These are phyloP conservation scores for Mythimna impura DNA, from an alignment of 2,888 invertebrate genomes.

Conservation along the genomic window DNA sequence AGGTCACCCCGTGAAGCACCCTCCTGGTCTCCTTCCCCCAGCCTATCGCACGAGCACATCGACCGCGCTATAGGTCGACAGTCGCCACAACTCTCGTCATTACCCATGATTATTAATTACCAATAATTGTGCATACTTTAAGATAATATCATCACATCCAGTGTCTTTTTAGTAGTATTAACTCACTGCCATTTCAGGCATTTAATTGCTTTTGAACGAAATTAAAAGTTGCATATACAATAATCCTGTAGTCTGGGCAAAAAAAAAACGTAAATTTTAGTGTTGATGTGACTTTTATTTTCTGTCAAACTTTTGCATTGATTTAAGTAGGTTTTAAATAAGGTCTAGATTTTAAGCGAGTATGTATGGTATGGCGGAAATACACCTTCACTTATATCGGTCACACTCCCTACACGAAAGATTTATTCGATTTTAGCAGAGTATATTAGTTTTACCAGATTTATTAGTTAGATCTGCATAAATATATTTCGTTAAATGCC, in stretches of 20 bases:
- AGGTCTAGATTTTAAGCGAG: background rate
- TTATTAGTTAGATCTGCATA: constrained; percentile 12
- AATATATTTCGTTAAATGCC: constrained; percentile 20
- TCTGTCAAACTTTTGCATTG: constrained; percentile 23
- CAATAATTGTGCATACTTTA: constrained; percentile 54
- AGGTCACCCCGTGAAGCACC: too few species aligned
- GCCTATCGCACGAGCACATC: background rate
- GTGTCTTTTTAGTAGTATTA: constrained; percentile 20
- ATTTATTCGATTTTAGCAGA: constrained; percentile 31
- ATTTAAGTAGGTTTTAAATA: background rate
- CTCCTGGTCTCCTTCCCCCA: background rate
- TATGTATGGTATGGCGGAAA: constrained; percentile 39
- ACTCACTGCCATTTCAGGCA: constrained; percentile 59
- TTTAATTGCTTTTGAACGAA: constrained; percentile 52
- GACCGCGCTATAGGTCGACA: constrained; percentile 45
- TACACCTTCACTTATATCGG: constrained; percentile 26
- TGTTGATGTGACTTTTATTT: constrained; percentile 42
- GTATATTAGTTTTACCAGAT: constrained; percentile 31
- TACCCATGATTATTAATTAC: constrained; percentile 52
- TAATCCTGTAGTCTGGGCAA: constrained; percentile 7
- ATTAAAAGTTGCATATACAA: constrained; percentile 39
- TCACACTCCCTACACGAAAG: constrained; percentile 7
- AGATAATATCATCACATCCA: constrained; percentile 33
- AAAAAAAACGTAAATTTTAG: constrained; percentile 8
- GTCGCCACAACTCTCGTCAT: constrained; percentile 61